Percentiles rank a stretch among this genome's conserved stretches.
These are phyloP conservation scores for Drosophila kepulauana DNA, from an alignment of 1,140 invertebrate species.

Conservation along the genomic window DNA sequence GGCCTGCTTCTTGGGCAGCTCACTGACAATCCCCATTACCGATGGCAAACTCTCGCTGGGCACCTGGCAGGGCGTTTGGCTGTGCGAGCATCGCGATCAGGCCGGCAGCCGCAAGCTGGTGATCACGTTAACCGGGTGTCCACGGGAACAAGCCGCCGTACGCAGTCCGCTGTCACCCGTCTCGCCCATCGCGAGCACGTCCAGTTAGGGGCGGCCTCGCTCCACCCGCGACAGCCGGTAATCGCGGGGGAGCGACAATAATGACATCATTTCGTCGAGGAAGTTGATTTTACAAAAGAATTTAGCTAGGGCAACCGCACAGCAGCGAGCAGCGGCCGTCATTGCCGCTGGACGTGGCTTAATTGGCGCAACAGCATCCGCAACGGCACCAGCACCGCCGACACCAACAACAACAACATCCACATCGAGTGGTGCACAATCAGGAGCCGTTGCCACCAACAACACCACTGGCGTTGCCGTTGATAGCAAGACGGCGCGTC, in stretches of 20 bases:
- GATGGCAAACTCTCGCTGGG: constrained; percentile 97
- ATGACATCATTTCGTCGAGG: constrained; percentile 85
- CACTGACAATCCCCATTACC: constrained; percentile 97
- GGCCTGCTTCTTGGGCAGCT: constrained; percentile 97
- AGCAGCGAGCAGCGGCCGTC: constrained; percentile 75
- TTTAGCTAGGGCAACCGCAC: constrained; percentile 82
- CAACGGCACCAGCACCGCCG: constrained; percentile 53
- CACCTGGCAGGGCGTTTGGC: constrained; percentile 99
- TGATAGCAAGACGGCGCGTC: constrained; percentile 64
- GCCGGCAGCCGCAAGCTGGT: constrained; percentile 96
- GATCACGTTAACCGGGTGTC: constrained; percentile 95
- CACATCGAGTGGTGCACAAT: no score
- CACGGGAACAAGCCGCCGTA: constrained; percentile 90
- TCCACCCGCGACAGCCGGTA: constrained; percentile 85
- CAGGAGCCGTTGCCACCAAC: constrained; percentile 18
- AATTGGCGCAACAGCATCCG: constrained; percentile 47
- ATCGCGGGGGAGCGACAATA: constrained; percentile 85
- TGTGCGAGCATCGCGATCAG: constrained; percentile 98
- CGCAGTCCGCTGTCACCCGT: constrained; percentile 93
- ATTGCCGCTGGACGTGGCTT: constrained; percentile 68
- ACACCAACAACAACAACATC: constrained; percentile 1
- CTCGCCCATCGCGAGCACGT: constrained; percentile 94
- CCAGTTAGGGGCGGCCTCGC: constrained; percentile 91
- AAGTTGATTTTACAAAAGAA: constrained; percentile 85
- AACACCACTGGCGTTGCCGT: constrained; percentile 35